Percentiles rank a stretch among this genome's conserved stretches.
Evolutionary conservation across 2,113 vertebrate species (phyloP).

Genomic region (Sinosuthora webbiana): DNA sequence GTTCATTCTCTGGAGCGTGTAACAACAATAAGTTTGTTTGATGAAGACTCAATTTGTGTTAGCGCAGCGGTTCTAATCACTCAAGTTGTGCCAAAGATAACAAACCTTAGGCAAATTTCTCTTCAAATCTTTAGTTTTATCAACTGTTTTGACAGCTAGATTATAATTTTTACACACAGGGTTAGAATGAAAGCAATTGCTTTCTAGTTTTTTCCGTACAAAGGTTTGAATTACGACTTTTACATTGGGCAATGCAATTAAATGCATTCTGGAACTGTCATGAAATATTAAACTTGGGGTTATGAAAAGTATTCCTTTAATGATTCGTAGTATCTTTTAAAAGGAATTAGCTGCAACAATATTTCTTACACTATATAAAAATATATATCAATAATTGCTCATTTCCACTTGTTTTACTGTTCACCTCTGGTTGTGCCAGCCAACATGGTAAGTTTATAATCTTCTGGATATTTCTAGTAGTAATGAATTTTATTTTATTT

Average conservation of each 20-base stretch:
- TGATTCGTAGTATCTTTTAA: background rate
- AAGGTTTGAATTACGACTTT: background rate
- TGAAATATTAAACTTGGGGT: background rate
- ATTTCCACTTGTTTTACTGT: background rate
- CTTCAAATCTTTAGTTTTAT: constrained; percentile 7
- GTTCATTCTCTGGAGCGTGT: background rate
- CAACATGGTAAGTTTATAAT: background rate
- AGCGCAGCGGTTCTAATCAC: background rate
- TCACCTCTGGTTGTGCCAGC: background rate
- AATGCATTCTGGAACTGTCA: background rate
- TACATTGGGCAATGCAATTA: background rate
- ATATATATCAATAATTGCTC: background rate
- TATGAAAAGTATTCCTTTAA: background rate
- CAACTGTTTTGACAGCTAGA: constrained; percentile 26
- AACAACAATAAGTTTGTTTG: constrained; percentile 34
- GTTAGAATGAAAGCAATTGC: background rate
- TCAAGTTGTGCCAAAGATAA: constrained; percentile 37
- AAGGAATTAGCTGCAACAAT: background rate
- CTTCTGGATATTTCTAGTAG: background rate
- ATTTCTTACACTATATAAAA: background rate
- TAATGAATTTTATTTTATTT: background rate
- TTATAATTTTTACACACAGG: constrained; percentile 17
- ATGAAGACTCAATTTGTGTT: constrained; percentile 35
- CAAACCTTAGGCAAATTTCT: constrained; percentile 21
- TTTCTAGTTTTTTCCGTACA: background rate